These are phyloP conservation scores for Tigriopus japonicus DNA, from an alignment of 1,140 invertebrate genomes.

Conservation along the genomic window DNA sequence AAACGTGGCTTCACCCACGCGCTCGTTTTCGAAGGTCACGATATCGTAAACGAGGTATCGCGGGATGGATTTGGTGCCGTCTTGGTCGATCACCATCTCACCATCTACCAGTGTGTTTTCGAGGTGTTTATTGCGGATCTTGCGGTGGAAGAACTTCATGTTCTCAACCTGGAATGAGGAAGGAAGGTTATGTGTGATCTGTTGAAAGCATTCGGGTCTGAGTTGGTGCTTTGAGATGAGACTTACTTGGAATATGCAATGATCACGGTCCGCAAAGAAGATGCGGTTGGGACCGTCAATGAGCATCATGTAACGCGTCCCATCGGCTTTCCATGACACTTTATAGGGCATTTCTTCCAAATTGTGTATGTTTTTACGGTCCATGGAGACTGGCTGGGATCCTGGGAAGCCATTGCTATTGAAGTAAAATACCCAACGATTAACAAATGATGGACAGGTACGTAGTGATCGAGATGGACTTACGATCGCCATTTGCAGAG, in stretches of 20 bases:
- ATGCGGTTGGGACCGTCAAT: slow-evolving; percentile 64
- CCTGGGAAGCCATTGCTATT: slow-evolving; percentile 69
- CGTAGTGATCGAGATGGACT: slow-evolving; percentile 14
- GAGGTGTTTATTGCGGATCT: slow-evolving; percentile 47
- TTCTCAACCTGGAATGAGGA: slow-evolving; percentile 39
- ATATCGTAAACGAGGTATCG: slow-evolving; percentile 92
- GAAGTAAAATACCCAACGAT: too few species aligned
- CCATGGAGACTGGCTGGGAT: slow-evolving; percentile 91
- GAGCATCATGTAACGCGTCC: slow-evolving; percentile 90
- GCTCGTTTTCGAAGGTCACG: slow-evolving; percentile 54
- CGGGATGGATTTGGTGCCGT: slow-evolving; percentile 41
- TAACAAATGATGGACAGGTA: too few species aligned
- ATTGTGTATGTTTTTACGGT: slow-evolving; percentile 52
- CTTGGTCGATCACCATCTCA: slow-evolving; percentile 88
- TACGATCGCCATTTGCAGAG: slow-evolving; percentile 57
- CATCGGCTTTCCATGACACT: slow-evolving; percentile 99
- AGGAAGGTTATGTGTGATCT: too few species aligned
- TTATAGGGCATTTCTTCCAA: slow-evolving; percentile 63
- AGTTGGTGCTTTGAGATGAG: too few species aligned
- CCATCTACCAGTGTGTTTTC: slow-evolving; percentile 79
- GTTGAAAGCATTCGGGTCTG: too few species aligned
- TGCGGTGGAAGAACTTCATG: slow-evolving; percentile 54
- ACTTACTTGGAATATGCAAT: slow-evolving; percentile 50
- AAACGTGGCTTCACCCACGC: slow-evolving; percentile 59
- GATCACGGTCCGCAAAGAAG: slow-evolving; percentile 88